Conservation (phyloP, 2,888 invertebrate species). For the Lithosia quadra region DNA sequence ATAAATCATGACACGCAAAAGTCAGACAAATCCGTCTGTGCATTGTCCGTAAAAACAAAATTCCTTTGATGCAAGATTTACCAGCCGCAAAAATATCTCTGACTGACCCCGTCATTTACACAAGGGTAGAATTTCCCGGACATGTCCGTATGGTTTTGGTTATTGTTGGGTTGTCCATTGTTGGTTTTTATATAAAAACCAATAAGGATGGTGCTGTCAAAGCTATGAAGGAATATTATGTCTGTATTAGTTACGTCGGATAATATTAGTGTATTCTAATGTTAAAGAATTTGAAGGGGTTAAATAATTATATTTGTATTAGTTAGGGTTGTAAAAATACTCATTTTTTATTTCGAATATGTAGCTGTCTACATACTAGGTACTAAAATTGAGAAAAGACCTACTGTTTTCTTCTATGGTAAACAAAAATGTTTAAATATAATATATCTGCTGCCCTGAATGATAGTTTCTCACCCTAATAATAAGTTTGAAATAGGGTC, state of each 20-base stretch:
- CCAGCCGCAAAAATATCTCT: background rate
- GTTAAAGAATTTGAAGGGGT: no score
- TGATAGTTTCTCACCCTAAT: background rate
- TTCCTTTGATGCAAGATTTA: background rate
- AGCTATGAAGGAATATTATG: background rate
- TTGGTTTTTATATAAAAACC: no score
- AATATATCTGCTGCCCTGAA: background rate
- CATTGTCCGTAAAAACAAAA: background rate
- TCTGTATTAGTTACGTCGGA: no score
- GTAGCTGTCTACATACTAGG: no score
- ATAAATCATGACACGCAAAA: no score
- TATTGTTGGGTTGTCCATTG: background rate
- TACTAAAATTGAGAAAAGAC: background rate
- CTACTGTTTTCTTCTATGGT: background rate
- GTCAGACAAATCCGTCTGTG: background rate
- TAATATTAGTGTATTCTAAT: no score
- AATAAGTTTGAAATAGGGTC: constrained; percentile 1
- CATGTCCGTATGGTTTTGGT: background rate
- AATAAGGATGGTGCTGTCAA: background rate
- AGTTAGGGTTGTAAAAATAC: no score
- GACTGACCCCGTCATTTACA: background rate
- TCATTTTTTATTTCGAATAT: no score
- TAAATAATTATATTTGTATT: no score
- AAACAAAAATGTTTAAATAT: background rate
- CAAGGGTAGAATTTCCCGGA: background rate